Evolutionary conservation across 2,888 invertebrate genomes (phyloP).

Genomic region (Elegia similella): DNA sequence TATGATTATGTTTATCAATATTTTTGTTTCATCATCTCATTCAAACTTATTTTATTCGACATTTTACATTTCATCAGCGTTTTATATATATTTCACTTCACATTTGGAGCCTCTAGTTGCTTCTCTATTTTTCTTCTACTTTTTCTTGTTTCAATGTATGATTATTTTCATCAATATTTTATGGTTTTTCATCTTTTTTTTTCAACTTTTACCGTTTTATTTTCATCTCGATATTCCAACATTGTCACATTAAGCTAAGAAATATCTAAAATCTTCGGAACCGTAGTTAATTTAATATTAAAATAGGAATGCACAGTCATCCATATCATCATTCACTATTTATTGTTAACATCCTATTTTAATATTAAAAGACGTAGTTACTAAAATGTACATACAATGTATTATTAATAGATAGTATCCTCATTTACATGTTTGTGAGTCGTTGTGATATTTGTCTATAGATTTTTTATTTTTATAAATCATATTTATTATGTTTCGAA

Average conservation of each 20-base stretch:
- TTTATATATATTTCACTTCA: no score
- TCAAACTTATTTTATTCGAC: no score
- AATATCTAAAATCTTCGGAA: conserved; percentile 30
- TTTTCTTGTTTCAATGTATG: not conserved
- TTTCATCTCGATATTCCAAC: not conserved
- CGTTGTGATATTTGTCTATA: conserved; percentile 30
- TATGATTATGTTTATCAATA: no score
- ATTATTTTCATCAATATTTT: not conserved
- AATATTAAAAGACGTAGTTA: conserved; percentile 36
- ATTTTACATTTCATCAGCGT: no score
- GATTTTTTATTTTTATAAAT: conserved; percentile 40
- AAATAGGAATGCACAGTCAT: conserved; percentile 27
- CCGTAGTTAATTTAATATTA: conserved; percentile 34
- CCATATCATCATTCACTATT: conserved; percentile 29
- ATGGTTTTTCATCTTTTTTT: not conserved
- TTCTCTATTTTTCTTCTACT: not conserved
- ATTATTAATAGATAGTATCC: conserved; percentile 28
- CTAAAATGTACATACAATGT: conserved; percentile 42
- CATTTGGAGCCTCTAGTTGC: no score
- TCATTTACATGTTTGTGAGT: conserved; percentile 27
- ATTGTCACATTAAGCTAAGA: conserved; percentile 19
- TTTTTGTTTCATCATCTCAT: no score
- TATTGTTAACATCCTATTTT: conserved; percentile 41
- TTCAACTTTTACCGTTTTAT: not conserved
- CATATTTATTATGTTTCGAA: conserved; percentile 39